phyloP scores from a whole-genome alignment of 2,113 vertebrate genomes.

The Indicator maculatus region DNA sequence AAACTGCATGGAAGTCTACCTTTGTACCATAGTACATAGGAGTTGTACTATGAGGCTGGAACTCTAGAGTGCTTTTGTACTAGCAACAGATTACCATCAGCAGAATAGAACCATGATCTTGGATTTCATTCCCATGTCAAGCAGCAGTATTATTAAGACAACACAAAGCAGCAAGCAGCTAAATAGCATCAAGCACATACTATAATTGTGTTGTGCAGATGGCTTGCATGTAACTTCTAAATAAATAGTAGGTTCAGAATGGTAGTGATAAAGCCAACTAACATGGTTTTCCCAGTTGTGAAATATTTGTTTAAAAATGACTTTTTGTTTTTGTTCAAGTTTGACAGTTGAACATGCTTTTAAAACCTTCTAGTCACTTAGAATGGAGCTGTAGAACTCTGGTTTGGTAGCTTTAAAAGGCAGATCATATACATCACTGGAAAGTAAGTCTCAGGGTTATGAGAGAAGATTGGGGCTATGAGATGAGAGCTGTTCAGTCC shows the following conservation, averaged over 20 bases:
- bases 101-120: conserved; percentile 18
- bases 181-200: conserved; percentile 64
- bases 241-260: conserved; percentile 76
- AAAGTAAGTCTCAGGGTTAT: conserved; percentile 72
- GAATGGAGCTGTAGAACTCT: conserved; percentile 66
- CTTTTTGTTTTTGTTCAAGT: conserved; percentile 77
- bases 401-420: conserved; percentile 75
- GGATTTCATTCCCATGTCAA: conserved; percentile 52
- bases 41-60: background rate
- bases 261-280: conserved; percentile 73
- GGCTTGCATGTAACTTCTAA: conserved; percentile 73
- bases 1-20: background rate
- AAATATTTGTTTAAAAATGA: conserved; percentile 81
- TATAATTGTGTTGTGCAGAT: conserved; percentile 66
- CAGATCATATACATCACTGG: conserved; percentile 78
- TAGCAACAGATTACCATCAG: conserved; percentile 14
- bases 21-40: background rate
- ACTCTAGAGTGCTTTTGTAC: conserved; percentile 1
- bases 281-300: conserved; percentile 75
- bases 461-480: conserved; percentile 69
- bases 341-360: conserved; percentile 83
- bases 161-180: conserved; percentile 65
- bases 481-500: conserved; percentile 74
- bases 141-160: conserved; percentile 63
- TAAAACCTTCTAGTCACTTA: conserved; percentile 80